Evolutionary conservation across 2,888 invertebrate genomes (phyloP), one percentile per base, ranked within the genome.

Genomic region (Tenthredo scrophulariae): DNA sequence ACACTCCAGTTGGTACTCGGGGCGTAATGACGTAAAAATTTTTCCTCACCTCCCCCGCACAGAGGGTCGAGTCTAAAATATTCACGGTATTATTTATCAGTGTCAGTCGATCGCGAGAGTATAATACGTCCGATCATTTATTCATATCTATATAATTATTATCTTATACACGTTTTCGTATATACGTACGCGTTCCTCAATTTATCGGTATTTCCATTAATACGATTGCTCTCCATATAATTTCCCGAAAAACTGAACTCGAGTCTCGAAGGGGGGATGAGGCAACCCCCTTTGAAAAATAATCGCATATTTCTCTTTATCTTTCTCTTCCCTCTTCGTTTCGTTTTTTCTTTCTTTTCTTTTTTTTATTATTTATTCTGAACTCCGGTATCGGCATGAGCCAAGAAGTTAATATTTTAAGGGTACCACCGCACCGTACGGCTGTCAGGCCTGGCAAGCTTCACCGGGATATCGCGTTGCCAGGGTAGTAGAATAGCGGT

Each of bases 331-430:
- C 37, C 9, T 37, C n/a, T n/a, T 50, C 13, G 10, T 46, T 58
- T 43, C 37, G 1, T 74, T 62, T 74, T 83, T 18, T 26, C 50
- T 75, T 54, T 62, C 50, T 65, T 22, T 77, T 40, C 43, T 33
- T 75, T 3, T 29, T 43, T 54, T 46, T n/a, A 37, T 50, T 37
- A n/a, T 46, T 10, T 9, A n/a, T 18, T 33, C 6, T 2, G 10
- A 22, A 54, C 29, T 15, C 6, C 26, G 26, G n/a, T 54, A 54
- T 77, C 77, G 80, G 62, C 80, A 40, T 40, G 5, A 58, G 79
- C 79, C 79, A 58, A 80, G 80, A 80, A 62, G 80, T 62, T 80
- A 37, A 80, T 80, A 80, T 80, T 80, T 80, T 40, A 80, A 62
- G 80, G 18, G 54, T 50, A 77, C 40, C 29, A 50, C 50, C 46